These are phyloP conservation scores for Manacus vitellinus DNA, from an alignment of 2,113 vertebrate species.

Conservation along the genomic window DNA sequence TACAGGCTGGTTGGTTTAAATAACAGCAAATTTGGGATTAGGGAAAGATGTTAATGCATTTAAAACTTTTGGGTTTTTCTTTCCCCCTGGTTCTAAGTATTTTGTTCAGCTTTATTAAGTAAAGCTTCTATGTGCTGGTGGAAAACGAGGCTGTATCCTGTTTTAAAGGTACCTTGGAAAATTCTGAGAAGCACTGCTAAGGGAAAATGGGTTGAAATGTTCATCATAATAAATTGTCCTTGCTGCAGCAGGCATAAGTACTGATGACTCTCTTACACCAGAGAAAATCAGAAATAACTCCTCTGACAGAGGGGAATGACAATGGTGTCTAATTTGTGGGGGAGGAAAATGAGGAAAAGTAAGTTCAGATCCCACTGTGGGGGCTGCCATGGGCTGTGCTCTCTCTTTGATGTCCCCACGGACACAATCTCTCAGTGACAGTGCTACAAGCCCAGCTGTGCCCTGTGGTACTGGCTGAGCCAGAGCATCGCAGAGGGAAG, in stretches of 20 bases:
- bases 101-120: not conserved
- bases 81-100: not conserved
- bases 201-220: not conserved
- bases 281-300: not conserved
- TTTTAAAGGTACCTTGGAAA: not conserved
- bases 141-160: not conserved
- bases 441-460: rapidly evolving
- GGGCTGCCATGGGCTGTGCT: not conserved
- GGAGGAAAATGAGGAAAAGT: not conserved
- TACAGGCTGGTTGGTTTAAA: not conserved
- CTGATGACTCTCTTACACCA: not conserved
- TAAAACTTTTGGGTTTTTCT: not conserved
- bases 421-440: rapidly evolving
- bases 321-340: not conserved
- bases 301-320: not conserved
- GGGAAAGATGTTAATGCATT: not conserved
- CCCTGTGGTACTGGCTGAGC: rapidly evolving
- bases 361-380: rapidly evolving
- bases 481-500: not conserved
- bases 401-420: rapidly evolving
- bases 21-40: not conserved
- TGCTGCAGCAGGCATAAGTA: not conserved
- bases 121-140: not conserved
- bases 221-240: not conserved
- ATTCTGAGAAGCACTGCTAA: not conserved